phyloP scores from a whole-genome alignment of 2,888 invertebrate species.

The Aethes cnicana region DNA sequence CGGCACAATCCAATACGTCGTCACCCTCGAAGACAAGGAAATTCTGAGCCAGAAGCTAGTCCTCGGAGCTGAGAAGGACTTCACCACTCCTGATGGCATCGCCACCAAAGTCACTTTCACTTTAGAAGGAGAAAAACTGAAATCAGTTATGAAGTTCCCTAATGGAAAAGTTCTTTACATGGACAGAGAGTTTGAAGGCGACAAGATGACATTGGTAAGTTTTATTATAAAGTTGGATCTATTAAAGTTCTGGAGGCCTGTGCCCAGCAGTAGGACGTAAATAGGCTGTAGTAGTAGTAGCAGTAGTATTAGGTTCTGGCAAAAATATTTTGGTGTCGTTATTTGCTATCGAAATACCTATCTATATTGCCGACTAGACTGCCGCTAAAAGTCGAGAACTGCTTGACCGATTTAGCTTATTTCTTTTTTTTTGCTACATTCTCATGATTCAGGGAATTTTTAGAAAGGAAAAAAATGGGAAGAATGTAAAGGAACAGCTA shows the following conservation, averaged over 20 bases:
- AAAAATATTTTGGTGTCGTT: too few relatives aligned
- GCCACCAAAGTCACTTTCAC: constrained; percentile 30
- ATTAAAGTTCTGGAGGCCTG: not conserved
- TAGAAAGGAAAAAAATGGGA: too few relatives aligned
- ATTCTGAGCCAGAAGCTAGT: constrained; percentile 25
- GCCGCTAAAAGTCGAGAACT: too few relatives aligned
- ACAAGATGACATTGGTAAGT: constrained; percentile 32
- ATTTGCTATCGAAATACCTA: too few relatives aligned
- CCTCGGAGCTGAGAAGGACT: constrained; percentile 30
- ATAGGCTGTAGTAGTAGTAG: too few relatives aligned
- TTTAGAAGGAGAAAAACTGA: constrained; percentile 30
- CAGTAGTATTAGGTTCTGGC: too few relatives aligned
- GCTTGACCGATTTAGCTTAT: too few relatives aligned
- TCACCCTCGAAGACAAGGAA: constrained; percentile 17
- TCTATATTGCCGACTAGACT: too few relatives aligned
- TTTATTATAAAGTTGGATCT: constrained; percentile 4
- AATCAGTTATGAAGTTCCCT: constrained; percentile 26
- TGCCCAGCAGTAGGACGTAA: too few relatives aligned
- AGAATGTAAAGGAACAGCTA: too few relatives aligned
- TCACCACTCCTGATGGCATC: constrained; percentile 32
- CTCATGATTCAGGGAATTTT: too few relatives aligned
- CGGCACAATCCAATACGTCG: constrained; percentile 32
- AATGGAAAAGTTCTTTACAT: constrained; percentile 29
- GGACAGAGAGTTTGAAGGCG: constrained; percentile 28
- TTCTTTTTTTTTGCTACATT: too few relatives aligned